Conservation (phyloP, 2,113 vertebrate genomes). For the Prochilodus magdalenae region DNA sequence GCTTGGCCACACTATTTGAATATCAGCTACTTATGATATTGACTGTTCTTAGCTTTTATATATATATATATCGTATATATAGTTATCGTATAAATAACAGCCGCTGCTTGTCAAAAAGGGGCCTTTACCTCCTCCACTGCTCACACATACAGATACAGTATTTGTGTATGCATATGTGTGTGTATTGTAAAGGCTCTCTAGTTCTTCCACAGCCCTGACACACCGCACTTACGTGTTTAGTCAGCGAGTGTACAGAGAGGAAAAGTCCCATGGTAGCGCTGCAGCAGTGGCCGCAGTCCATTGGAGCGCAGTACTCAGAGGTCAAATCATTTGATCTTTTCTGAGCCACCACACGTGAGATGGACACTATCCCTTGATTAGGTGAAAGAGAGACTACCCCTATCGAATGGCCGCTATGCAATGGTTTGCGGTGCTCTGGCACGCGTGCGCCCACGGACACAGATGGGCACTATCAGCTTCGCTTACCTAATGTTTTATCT, state of each 20-base stretch:
- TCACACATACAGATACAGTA: background rate
- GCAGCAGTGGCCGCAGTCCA: background rate
- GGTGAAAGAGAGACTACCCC: constrained; percentile 36
- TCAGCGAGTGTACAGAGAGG: constrained; percentile 9
- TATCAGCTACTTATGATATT: no score
- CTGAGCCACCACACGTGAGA: constrained; percentile 22
- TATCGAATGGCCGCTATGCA: constrained; percentile 47
- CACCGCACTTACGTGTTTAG: background rate
- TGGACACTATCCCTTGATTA: constrained; percentile 34
- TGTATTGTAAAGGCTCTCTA: background rate
- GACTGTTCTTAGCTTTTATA: no score
- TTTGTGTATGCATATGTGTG: background rate
- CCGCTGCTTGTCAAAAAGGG: background rate
- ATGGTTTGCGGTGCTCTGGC: constrained; percentile 17
- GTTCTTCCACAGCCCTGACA: constrained; percentile 17
- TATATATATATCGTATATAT: no score
- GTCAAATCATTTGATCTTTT: constrained; percentile 59
- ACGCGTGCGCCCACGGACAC: background rate
- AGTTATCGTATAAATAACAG: background rate
- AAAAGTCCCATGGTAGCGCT: background rate
- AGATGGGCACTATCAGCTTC: constrained; percentile 4
- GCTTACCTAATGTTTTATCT: constrained; percentile 43
- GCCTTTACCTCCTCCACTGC: background rate
- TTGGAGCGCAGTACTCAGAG: background rate
- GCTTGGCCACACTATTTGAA: background rate